Evolutionary conservation across 2,113 vertebrate genomes (phyloP), one percentile per base, ranked within the genome.

Genomic region (Cavia aperea): DNA sequence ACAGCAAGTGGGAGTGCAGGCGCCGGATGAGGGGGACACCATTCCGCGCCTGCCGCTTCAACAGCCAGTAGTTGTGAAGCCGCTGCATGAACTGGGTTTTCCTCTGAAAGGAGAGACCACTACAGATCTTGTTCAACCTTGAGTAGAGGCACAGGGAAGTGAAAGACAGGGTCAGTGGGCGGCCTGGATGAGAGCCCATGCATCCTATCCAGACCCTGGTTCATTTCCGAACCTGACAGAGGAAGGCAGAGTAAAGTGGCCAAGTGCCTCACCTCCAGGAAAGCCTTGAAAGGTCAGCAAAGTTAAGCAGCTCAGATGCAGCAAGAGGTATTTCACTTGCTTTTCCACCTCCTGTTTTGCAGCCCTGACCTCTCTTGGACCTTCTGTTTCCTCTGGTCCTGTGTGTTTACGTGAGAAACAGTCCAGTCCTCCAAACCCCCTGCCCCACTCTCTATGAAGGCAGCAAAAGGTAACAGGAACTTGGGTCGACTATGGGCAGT

Each of bases 71-170:
- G 96, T 95, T 99, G 97, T 99, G 99, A 83, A 99, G 98, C 96
- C 99, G 97, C 96, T 99, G 99, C 98, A 99, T 99, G 97, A 99
- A 99, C 96, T 99, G 98, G 97, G 97, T 99, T 97, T 99, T 99
- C 97, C 97, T 99, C 97, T 99, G 99, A 95, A 99, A 96, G 89
- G 98, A 97, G 62, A 99, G 98, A 96, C 98, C 98, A 92, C 98
- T 99, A 97, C 98, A 99, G 96, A 99, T 98, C 97, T 98, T 98
- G 97, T 98, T 99, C 97, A 99, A 97, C 98, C 99, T 99, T 97
- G 77, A 95, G 95, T 77, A 96, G 96, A 96, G 94, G 96, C 94
- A 97, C 90, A 97, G 81, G 90, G 23, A 93, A 95, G 70, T 92
- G 6, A 89, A 94, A 97, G 82, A 92, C 62, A 95, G 75, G 86